phyloP scores from a whole-genome alignment of 2,797 vertebrate genomes.

The Clangula hyemalis region DNA sequence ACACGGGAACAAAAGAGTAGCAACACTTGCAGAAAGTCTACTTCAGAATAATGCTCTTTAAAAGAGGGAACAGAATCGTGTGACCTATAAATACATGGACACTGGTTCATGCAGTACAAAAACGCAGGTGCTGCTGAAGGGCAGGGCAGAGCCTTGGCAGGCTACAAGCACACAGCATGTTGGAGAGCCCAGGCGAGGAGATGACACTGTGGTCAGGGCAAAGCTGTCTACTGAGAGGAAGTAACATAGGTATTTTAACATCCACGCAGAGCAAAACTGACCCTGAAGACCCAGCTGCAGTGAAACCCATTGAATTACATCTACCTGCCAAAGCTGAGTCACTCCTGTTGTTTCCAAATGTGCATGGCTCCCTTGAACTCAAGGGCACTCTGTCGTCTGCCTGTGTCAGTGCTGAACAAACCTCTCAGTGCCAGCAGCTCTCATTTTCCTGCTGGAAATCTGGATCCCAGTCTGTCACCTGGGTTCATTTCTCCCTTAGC shows the following conservation, averaged over 20 bases:
- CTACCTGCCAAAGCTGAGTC: background rate
- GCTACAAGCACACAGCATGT: background rate
- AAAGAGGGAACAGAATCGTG: background rate
- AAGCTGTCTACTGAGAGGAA: background rate
- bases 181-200: background rate
- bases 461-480: background rate
- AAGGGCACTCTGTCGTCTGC: background rate
- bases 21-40: background rate
- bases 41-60: fast-evolving
- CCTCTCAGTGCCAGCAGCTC: background rate
- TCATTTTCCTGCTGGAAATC: background rate
- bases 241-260: background rate
- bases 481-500: background rate
- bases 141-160: background rate
- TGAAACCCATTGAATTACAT: background rate
- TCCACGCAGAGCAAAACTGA: background rate
- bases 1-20: background rate
- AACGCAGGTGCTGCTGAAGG: background rate
- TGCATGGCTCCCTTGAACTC: background rate
- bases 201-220: background rate
- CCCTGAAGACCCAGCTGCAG: background rate
- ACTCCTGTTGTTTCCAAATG: background rate
- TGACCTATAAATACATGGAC: background rate
- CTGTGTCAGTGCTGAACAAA: background rate
- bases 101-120: fast-evolving